Base-by-base conservation (phyloP, 2,888 invertebrate species). In the Lypha dubia region DNA sequence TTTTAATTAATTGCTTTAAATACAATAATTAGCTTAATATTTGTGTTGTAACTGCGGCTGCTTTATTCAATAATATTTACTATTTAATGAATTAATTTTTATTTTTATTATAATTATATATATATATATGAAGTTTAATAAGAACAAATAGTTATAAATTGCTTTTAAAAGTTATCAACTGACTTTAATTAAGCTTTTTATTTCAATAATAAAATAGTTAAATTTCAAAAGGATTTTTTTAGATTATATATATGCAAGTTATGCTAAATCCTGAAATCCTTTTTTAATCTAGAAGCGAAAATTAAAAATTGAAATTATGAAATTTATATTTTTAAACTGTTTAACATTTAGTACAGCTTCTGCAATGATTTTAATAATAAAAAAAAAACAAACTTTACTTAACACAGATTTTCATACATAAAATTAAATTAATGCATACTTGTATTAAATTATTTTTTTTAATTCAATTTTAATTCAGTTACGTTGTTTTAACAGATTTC, bases 11-110 rank as follows among this genome's bases (percentile, higher is more conserved):
- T 53, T 53, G 51, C 24, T 68, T 68, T 68, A 38, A 53, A 53
- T 53, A 38, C 24, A 56, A 49, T 68, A 71, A 58, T 65, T 79
- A 73, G 24, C 46, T 65, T 70, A 68, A 41, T 65, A 67, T 62
- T 77, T 82, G 82, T 82, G 82, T 82, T 82, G 58, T 41, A 67
- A 77, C 71, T 71, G 82, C 82, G 82, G 82, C 82, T 82, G 32
- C 4, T 58, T 58, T 35, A 17, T 58, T 58, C 13, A 24, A 5
- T 53, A 7, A 6, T 53, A 53, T 53, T 53, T 53, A 24, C 1
- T 9, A 28, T 24, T 53, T 1, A 53, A 53, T 24, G 24, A 24
- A 22, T 28, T 24, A n/a, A n/a, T n/a, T n/a, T n/a, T n/a, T n/a
- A n/a, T 53, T 15, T 53, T 3, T 41, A 28, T 41, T 49, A 17